Base-by-base conservation (phyloP, 1,140 invertebrate genomes). In the Wiebesia pumilae region DNA sequence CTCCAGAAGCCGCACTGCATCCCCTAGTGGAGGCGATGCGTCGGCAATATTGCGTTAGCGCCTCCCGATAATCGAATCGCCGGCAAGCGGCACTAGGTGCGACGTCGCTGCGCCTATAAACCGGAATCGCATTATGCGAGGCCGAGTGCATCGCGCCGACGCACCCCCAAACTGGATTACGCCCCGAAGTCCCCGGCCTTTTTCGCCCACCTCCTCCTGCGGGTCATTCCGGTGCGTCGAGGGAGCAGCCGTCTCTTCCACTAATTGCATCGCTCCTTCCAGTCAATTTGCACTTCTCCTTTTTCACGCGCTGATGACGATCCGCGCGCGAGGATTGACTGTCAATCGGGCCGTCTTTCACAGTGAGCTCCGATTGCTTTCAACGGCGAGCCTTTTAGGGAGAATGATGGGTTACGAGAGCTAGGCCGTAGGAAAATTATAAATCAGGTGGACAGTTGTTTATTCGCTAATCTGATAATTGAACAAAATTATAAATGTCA, bases 51-150 rank as follows among this genome's bases (percentile, higher is more conserved):
- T 75, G 2, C 21, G 71, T 75, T 43, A n/a, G 40, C 71, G 27
- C 38, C 24, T 40, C 21, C 21, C 71, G 71, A 75, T 75, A 43
- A 75, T 75, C 71, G 38, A 75, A 75, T 75, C 16, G 35, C 71
- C 71, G 38, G 10, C 12, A 58, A 47, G 43, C 43, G 43, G 14
- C 43, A 47, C 43, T 47, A 9, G 51, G 19, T 54, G 51, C 51
- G 51, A 16, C 51, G 7, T 54, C 6, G 2, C 51, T 9, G 51
- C 51, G 6, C 51, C 51, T 54, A 73, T 73, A 73, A 73, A 16
- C 24, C 69, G 69, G n/a, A 73, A 73, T 73, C 35, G 69, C 35
- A 35, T 73, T 73, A 73, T 73, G 35, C 69, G 69, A 21, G 69
- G 12, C 69, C 69, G 35, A 40, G 69, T 40, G 69, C 69, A 73